phyloP scores from a whole-genome alignment of 2,797 vertebrate genomes.

The Carapus acus region DNA sequence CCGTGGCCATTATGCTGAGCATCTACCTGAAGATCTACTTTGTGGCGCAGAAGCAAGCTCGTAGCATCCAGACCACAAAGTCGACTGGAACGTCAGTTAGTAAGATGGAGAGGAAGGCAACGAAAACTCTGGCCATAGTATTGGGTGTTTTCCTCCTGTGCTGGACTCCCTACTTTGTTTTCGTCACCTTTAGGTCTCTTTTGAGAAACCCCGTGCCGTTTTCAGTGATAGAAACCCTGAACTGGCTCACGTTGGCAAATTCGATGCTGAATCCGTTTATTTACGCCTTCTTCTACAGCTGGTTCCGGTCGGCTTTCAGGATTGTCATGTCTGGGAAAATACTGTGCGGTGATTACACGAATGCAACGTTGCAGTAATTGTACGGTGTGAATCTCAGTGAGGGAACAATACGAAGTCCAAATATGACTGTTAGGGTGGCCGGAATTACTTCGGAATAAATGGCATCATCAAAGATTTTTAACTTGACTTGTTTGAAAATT shows the following conservation, averaged over 20 bases:
- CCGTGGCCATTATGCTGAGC: not conserved
- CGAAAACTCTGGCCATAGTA: constrained; percentile 24
- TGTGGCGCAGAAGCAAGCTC: constrained; percentile 28
- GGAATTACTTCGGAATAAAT: no score
- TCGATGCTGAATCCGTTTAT: constrained; percentile 36
- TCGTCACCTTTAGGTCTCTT: not conserved
- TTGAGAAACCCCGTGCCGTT: not conserved
- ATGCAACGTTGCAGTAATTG: not conserved
- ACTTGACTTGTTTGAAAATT: no score
- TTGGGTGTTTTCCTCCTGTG: constrained; percentile 32
- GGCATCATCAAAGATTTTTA: no score
- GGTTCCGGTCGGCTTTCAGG: constrained; percentile 29
- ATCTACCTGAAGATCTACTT: constrained; percentile 26
- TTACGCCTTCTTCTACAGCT: constrained; percentile 41
- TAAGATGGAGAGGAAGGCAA: constrained; percentile 35
- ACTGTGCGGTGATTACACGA: constrained; percentile 16
- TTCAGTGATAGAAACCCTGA: constrained; percentile 3
- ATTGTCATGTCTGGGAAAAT: constrained; percentile 26
- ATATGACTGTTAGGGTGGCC: no score
- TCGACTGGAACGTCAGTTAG: constrained; percentile 1
- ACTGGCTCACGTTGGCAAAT: constrained; percentile 22
- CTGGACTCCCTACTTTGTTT: constrained; percentile 25
- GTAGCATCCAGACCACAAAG: constrained; percentile 28
- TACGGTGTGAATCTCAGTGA: no score
- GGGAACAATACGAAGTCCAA: no score